Percentiles rank a stretch among this genome's conserved stretches.
phyloP scores from a whole-genome alignment of 2,797 vertebrate genomes.

The Eupleurogrammus muticus region DNA sequence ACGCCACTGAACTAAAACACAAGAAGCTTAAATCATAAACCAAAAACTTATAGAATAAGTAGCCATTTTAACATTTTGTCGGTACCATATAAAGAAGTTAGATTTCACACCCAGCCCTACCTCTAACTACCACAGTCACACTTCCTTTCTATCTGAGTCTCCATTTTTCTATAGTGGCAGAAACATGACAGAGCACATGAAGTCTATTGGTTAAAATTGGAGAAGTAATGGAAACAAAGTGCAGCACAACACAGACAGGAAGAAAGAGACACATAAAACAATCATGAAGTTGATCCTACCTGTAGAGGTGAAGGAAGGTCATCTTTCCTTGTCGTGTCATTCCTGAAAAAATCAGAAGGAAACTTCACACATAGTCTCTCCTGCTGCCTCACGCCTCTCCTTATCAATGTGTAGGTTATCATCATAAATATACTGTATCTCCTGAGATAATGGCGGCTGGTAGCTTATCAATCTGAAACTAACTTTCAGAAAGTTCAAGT shows the following conservation, averaged over 20 bases:
- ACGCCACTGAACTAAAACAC: constrained; percentile 14
- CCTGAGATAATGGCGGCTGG: constrained; percentile 20
- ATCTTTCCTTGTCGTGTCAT: constrained; percentile 50
- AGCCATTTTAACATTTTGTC: no score
- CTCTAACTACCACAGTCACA: not conserved
- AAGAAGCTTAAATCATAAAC: no score
- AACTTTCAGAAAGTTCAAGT: not conserved
- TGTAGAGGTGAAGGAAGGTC: constrained; percentile 32
- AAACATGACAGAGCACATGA: not conserved
- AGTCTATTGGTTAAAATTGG: not conserved
- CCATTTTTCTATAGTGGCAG: not conserved
- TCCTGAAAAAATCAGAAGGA: constrained; percentile 61
- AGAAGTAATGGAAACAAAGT: not conserved
- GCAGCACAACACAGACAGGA: not conserved
- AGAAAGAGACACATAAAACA: not conserved
- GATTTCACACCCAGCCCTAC: constrained; percentile 3
- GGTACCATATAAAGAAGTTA: not conserved
- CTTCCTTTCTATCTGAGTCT: not conserved
- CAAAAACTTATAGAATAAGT: no score
- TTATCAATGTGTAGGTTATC: constrained; percentile 33
- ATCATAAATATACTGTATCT: constrained; percentile 16
- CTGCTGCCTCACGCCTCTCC: constrained; percentile 13
- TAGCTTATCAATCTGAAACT: constrained; percentile 34
- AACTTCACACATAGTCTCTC: not conserved
- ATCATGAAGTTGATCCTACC: constrained; percentile 49